Evolutionary conservation across 2,113 vertebrate species (phyloP).

Genomic region (Trogon surrucura): DNA sequence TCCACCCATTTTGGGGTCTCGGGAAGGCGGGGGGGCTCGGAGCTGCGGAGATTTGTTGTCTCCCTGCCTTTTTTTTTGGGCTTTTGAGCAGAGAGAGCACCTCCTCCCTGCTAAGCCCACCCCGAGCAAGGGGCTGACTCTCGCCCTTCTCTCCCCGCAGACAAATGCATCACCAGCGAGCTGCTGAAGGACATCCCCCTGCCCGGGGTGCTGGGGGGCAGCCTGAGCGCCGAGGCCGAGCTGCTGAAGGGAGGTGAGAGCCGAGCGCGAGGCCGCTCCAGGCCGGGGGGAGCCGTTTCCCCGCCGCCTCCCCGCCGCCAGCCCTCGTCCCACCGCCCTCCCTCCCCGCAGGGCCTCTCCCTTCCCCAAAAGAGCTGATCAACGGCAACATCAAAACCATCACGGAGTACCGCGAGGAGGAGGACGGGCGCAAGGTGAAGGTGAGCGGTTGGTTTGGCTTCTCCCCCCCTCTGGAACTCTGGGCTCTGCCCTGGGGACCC

Average conservation of each 20-base stretch:
- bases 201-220: background rate
- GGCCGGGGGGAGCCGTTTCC: background rate
- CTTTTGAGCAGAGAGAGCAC: too few species aligned
- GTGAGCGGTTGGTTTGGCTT: constrained; percentile 53
- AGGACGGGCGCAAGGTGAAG: constrained; percentile 92
- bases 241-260: constrained; percentile 72
- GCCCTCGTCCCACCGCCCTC: background rate
- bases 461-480: accelerated
- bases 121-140: too few species aligned
- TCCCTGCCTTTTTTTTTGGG: too few species aligned
- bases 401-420: constrained; percentile 93
- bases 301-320: accelerated
- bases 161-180: constrained; percentile 75
- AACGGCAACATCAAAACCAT: constrained; percentile 94
- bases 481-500: too few species aligned
- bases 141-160: background rate
- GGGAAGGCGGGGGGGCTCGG: background rate
- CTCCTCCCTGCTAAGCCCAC: too few species aligned
- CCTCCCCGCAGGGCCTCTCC: constrained; percentile 79
- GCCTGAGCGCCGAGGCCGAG: constrained; percentile 52
- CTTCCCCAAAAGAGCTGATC: constrained; percentile 87
- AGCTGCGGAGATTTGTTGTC: accelerated
- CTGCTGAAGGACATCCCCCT: constrained; percentile 74
- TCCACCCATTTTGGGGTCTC: accelerated
- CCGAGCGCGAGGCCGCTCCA: accelerated